These are phyloP conservation scores for Nilaparvata lugens DNA, from an alignment of 1,140 invertebrate species.

Conservation along the genomic window DNA sequence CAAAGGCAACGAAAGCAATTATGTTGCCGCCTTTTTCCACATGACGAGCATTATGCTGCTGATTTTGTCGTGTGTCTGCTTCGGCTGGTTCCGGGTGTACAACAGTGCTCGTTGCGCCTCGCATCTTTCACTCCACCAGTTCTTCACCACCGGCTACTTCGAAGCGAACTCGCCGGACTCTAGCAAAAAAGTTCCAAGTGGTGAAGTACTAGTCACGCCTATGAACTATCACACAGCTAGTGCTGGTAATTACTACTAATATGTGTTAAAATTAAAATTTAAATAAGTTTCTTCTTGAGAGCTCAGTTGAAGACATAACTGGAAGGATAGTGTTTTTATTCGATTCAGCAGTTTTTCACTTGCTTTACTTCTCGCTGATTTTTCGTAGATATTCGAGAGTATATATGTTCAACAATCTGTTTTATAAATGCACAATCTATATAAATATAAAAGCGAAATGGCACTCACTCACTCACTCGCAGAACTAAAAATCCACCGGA, in stretches of 20 bases:
- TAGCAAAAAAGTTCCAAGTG: constrained; percentile 5
- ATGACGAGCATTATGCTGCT: constrained; percentile 40
- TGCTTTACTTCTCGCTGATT: too few relatives aligned
- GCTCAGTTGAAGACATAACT: too few relatives aligned
- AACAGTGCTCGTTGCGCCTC: constrained; percentile 39
- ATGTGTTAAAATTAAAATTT: constrained; percentile 4
- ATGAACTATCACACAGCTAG: constrained; percentile 1
- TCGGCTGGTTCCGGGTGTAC: constrained; percentile 42
- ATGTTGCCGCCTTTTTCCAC: constrained; percentile 44
- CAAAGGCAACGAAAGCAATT: constrained; percentile 37
- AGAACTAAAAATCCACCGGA: too few relatives aligned
- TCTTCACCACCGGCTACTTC: constrained; percentile 28
- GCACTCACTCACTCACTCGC: too few relatives aligned
- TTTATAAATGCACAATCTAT: too few relatives aligned
- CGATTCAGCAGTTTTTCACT: too few relatives aligned
- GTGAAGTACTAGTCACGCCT: constrained; percentile 8
- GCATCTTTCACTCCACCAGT: constrained; percentile 41
- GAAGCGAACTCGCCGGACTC: constrained; percentile 18
- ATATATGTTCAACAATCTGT: too few relatives aligned
- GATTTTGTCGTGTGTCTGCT: constrained; percentile 41
- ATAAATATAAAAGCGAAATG: too few relatives aligned
- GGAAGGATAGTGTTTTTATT: too few relatives aligned
- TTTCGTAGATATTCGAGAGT: too few relatives aligned
- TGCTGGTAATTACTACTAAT: constrained; percentile 6
- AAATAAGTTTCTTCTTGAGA: constrained; percentile 6